These are phyloP conservation scores for Caiman crocodilus DNA, from an alignment of 2,797 vertebrate genomes.

Conservation along the genomic window DNA sequence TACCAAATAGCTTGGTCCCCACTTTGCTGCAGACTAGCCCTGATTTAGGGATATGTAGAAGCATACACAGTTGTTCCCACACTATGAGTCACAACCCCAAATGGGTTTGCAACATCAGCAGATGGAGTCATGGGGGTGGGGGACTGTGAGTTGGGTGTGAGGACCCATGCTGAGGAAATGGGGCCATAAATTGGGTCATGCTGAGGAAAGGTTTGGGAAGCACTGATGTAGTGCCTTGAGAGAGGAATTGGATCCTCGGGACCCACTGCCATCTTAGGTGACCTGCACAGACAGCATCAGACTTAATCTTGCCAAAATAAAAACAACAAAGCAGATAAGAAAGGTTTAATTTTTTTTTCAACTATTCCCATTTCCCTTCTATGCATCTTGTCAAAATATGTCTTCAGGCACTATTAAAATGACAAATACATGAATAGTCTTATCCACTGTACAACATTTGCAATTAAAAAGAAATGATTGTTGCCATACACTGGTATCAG, in stretches of 20 bases:
- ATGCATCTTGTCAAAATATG: background rate
- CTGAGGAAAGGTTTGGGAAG: background rate
- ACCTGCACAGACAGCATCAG: background rate
- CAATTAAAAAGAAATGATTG: background rate
- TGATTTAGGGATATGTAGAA: background rate
- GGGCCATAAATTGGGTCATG: too few species aligned
- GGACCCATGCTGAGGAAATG: background rate
- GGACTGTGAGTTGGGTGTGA: background rate
- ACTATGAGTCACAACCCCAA: too few species aligned
- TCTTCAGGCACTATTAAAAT: background rate
- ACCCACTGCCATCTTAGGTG: background rate
- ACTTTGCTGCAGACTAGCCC: background rate
- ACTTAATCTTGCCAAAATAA: background rate
- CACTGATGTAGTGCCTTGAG: fast-evolving
- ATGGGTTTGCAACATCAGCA: background rate
- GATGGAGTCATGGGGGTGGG: too few species aligned
- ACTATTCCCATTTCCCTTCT: background rate
- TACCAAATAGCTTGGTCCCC: too few species aligned
- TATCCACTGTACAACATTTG: background rate
- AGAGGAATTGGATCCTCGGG: background rate
- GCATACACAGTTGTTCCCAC: background rate
- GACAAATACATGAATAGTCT: background rate
- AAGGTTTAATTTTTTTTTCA: background rate
- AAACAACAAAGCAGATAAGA: background rate
- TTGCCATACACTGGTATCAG: background rate